Evolutionary conservation across 1,140 invertebrate genomes (phyloP).

Genomic region (Drosophila pseudoobscura): DNA sequence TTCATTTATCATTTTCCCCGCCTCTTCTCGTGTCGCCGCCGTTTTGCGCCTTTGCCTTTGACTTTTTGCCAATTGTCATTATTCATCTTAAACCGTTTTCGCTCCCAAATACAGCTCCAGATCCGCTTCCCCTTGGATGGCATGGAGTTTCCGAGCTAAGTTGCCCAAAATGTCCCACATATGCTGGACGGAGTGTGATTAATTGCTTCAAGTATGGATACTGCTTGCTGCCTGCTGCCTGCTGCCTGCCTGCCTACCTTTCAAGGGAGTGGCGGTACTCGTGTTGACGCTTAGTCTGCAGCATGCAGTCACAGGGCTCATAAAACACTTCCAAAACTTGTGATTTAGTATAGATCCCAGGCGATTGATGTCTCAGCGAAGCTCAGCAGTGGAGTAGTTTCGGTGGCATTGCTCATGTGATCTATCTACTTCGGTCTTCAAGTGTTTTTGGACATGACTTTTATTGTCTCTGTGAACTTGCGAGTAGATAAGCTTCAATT

Average conservation of each 20-base stretch:
- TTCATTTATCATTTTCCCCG: constrained; percentile 72
- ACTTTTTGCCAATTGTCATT: constrained; percentile 81
- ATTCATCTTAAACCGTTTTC: constrained; percentile 77
- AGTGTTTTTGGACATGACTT: constrained; percentile 13
- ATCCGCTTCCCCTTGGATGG: not conserved
- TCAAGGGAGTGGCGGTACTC: constrained; percentile 52
- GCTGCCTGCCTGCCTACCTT: not conserved
- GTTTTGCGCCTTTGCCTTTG: constrained; percentile 78
- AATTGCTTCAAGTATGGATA: constrained; percentile 58
- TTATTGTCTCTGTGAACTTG: constrained; percentile 10
- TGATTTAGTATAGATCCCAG: constrained; percentile 17
- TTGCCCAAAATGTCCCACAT: constrained; percentile 74
- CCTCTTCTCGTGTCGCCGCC: constrained; percentile 54
- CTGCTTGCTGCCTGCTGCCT: constrained; percentile 1
- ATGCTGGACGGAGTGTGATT: constrained; percentile 72
- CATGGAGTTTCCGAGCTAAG: constrained; percentile 18
- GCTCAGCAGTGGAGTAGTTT: not conserved
- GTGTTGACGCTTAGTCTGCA: constrained; percentile 64
- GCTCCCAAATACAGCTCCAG: constrained; percentile 30
- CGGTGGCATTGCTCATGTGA: constrained; percentile 5
- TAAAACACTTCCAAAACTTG: constrained; percentile 49
- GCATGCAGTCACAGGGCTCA: constrained; percentile 43
- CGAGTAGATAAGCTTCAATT: no score
- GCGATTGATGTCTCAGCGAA: constrained; percentile 19
- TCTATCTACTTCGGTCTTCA: constrained; percentile 47